Percentiles rank a stretch among this genome's conserved stretches.
phyloP scores from a whole-genome alignment of 2,888 invertebrate species.

The Elysia crispata region DNA sequence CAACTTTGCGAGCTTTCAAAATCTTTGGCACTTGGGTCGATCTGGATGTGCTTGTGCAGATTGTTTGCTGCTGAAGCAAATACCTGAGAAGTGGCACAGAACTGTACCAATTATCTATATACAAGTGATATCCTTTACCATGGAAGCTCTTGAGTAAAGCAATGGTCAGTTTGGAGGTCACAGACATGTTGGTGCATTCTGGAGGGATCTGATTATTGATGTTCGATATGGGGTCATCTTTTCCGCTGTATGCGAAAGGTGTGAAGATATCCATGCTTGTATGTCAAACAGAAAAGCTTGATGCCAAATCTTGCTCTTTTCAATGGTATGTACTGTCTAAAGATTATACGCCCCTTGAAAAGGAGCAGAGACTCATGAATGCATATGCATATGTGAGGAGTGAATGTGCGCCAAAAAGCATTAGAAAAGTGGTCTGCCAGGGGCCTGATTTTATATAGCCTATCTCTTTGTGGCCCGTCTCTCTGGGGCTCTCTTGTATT shows the following conservation, averaged over 20 bases:
- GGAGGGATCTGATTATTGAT: not conserved
- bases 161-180: constrained; percentile 18
- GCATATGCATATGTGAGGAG: constrained; percentile 7
- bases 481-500: constrained; percentile 39
- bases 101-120: constrained; percentile 41
- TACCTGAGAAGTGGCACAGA: constrained; percentile 12
- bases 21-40: no score
- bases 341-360: constrained; percentile 36
- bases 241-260: constrained; percentile 16
- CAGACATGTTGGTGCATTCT: not conserved
- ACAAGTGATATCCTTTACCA: no score
- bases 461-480: constrained; percentile 43
- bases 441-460: constrained; percentile 51
- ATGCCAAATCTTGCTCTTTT: no score
- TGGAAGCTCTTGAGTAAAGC: constrained; percentile 10
- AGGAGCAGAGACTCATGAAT: constrained; percentile 27
- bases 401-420: constrained; percentile 30
- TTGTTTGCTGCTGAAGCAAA: no score
- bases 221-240: constrained; percentile 25
- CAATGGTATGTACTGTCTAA: no score
- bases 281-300: constrained; percentile 27
- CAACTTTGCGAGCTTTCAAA: no score
- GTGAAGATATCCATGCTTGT: constrained; percentile 29
- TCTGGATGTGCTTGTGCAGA: constrained; percentile 34
- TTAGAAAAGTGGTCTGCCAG: constrained; percentile 45